phyloP scores from a whole-genome alignment of 2,888 invertebrate genomes.

The Hymenopus coronatus region DNA sequence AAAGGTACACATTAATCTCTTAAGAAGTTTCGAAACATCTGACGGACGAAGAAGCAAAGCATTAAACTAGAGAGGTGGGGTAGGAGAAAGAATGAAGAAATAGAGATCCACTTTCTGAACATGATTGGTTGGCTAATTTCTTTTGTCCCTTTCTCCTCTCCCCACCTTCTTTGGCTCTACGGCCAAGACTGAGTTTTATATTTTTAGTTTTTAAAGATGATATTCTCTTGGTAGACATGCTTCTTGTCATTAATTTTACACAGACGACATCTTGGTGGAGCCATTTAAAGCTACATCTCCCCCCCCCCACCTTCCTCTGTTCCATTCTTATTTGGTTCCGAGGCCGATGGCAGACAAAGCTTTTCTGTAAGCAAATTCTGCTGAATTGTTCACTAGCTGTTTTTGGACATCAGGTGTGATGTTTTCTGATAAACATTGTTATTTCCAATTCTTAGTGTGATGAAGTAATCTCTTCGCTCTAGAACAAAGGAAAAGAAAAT shows the following conservation, averaged over 20 bases:
- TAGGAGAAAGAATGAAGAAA: background rate
- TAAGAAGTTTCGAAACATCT: background rate
- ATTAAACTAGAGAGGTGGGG: background rate
- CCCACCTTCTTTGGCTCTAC: background rate
- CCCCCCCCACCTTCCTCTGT: too few species aligned
- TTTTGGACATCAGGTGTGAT: background rate
- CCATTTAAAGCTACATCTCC: background rate
- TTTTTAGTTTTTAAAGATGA: conserved; percentile 5
- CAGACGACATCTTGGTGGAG: background rate
- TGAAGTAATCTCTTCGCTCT: too few species aligned
- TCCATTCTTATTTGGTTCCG: background rate
- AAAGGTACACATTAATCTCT: background rate
- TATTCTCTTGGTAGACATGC: background rate
- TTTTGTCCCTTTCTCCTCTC: background rate
- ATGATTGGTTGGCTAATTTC: background rate
- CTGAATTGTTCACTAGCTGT: background rate
- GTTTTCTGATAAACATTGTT: too few species aligned
- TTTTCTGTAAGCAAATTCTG: background rate
- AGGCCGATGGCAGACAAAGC: background rate
- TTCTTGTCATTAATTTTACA: background rate
- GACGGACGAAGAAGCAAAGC: background rate
- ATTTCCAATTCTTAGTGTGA: too few species aligned
- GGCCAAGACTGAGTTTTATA: background rate
- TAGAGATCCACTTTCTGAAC: background rate
- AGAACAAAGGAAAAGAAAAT: too few species aligned